Base-by-base conservation (phyloP, 2,113 vertebrate genomes). In the Eleginops maclovinus region DNA sequence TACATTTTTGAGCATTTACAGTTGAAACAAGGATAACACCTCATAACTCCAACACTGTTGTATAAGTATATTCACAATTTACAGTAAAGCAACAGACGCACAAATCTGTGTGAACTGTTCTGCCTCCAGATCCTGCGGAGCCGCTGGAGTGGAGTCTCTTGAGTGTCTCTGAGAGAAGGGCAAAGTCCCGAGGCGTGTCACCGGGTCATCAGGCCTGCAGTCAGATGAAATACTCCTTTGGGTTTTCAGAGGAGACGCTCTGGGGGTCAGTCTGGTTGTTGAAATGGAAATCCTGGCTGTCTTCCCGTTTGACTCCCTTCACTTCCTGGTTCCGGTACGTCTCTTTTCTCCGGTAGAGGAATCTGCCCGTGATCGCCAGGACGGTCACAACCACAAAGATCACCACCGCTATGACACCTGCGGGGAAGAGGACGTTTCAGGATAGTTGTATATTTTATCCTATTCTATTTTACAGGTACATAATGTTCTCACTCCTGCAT, bases 191-290 rank as follows among this genome's bases (percentile, higher is more conserved):
- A 84, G 62, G 74, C 28, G 60, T 49, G 50, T 65, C 14, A 19
- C 44, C 13, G 6, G 41, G 16, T n/a, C 21, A 19, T 19, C 51
- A 0, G 65, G 28, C 19, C 62, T 80, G 47, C 80, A 94, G 91
- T 75, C 72, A 99, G 92, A 99, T 99, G 90, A 97, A 98, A 80
- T 97, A 98, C 85, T 99, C 98, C 90, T 96, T 99, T 89, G 96
- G 96, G 93, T 95, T 96, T 89, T 97, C 96, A 24, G 43, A 88
- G 69, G 94, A 90, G 85, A 94, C 81, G 4, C 93, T 95, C 87
- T 96, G 96, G 72, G 95, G 88, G 83, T 92, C 94, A 66, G 95
- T 91, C 78, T 96, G 96, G 67, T 88, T 95, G 94, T 94, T 96
- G 91, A 97, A 92, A 15, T 95, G 93, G 46, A 95, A 94, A 71